phyloP scores from a whole-genome alignment of 1,140 invertebrate species.

The Drosophila santomea region DNA sequence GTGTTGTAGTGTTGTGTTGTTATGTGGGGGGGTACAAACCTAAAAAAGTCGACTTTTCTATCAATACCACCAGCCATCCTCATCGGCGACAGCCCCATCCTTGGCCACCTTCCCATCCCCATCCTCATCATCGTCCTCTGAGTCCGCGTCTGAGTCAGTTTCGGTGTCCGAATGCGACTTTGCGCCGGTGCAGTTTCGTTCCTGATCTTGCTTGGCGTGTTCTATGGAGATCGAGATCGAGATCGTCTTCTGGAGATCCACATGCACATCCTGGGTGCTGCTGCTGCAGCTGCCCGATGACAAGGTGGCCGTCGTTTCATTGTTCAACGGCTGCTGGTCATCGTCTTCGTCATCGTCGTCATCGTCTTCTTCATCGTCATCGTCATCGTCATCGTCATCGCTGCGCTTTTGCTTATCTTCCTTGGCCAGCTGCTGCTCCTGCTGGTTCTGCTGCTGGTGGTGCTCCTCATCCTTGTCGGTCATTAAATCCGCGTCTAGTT shows the following conservation, averaged over 20 bases:
- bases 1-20: constrained; percentile 36
- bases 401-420: constrained; percentile 35
- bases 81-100: constrained; percentile 56
- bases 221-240: neutral
- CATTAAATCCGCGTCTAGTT: constrained; percentile 63
- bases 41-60: constrained; percentile 76
- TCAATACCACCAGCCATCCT: constrained; percentile 83
- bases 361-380: constrained; percentile 45
- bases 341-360: constrained; percentile 73
- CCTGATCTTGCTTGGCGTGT: constrained; percentile 42
- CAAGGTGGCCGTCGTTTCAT: constrained; percentile 68
- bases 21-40: constrained; percentile 79
- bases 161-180: constrained; percentile 64
- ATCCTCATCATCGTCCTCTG: constrained; percentile 61
- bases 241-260: constrained; percentile 34
- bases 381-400: constrained; percentile 39
- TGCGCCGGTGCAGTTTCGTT: constrained; percentile 49
- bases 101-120: constrained; percentile 30
- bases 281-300: constrained; percentile 57
- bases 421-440: constrained; percentile 12
- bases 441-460: constrained; percentile 21
- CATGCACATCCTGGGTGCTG: constrained; percentile 33
- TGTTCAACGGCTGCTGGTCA: constrained; percentile 72
- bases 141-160: constrained; percentile 48
- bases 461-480: constrained; percentile 6